Conservation (phyloP, 2,113 vertebrate species). For the Regulus satrapa region DNA sequence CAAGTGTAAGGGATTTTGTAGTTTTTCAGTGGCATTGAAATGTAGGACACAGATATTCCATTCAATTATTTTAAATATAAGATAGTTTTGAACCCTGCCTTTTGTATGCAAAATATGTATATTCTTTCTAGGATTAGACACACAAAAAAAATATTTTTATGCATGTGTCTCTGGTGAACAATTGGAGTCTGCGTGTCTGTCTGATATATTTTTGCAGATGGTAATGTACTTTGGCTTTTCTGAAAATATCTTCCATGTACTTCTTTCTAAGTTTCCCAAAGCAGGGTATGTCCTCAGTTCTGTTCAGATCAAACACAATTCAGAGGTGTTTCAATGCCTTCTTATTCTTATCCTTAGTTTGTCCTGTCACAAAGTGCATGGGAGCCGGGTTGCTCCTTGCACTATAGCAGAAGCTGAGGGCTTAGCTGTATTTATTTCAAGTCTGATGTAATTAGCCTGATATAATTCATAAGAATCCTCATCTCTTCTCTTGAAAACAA, state of each 20-base stretch:
- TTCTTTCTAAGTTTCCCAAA: neutral
- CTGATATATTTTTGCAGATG: neutral
- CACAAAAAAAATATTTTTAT: neutral
- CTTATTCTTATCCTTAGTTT: neutral
- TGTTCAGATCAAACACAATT: neutral
- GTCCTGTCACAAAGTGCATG: neutral
- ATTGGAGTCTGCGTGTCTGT: neutral
- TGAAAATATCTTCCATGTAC: neutral
- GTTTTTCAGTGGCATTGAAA: neutral
- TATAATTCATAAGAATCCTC: neutral
- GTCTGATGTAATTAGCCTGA: neutral
- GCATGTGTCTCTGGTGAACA: neutral
- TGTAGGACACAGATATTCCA: neutral
- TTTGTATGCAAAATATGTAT: neutral
- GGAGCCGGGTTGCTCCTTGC: neutral
- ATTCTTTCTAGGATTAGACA: neutral
- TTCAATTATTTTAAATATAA: neutral
- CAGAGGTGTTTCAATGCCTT: neutral
- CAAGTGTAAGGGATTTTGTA: fast-evolving
- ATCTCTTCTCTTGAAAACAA: neutral
- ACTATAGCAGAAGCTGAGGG: neutral
- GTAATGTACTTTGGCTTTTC: neutral
- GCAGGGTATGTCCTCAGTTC: neutral
- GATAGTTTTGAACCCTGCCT: neutral
- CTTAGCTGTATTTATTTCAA: neutral